Conservation (phyloP, 2,888 invertebrate genomes). For the Ligdia adustata region DNA sequence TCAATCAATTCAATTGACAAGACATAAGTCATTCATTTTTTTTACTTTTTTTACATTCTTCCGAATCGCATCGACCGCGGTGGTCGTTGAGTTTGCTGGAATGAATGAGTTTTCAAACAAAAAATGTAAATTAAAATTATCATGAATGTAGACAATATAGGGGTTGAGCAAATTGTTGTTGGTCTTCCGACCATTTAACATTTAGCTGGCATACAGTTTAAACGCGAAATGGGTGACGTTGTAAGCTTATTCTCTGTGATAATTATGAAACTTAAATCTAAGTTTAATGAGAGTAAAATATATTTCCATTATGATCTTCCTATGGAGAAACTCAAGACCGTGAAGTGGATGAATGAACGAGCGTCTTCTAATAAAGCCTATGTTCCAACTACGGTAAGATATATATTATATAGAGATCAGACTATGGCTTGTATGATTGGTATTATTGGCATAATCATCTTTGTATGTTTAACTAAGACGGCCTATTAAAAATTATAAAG, state of each 20-base stretch:
- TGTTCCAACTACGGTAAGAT: constrained; percentile 88
- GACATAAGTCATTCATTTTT: constrained; percentile 1
- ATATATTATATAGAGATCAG: no score
- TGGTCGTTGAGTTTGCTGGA: constrained; percentile 42
- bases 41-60: constrained; percentile 42
- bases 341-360: constrained; percentile 92
- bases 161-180: constrained; percentile 55
- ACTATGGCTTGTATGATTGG: no score
- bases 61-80: constrained; percentile 53
- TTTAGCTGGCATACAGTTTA: constrained; percentile 47
- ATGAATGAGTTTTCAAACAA: constrained; percentile 47
- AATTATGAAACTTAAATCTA: constrained; percentile 81
- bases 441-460: no score
- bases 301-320: constrained; percentile 75
- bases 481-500: no score
- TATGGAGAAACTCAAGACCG: constrained; percentile 72
- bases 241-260: constrained; percentile 80
- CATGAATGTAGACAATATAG: constrained; percentile 61
- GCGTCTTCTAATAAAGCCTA: constrained; percentile 91
- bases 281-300: constrained; percentile 76
- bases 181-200: constrained; percentile 72
- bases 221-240: constrained; percentile 76
- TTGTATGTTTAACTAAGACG: no score
- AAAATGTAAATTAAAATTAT: constrained; percentile 69
- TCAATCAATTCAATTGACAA: no score